Percentiles rank a stretch among this genome's conserved stretches.
These are phyloP conservation scores for Formicarius rufipectus DNA, from an alignment of 2,113 vertebrate species.

Conservation along the genomic window DNA sequence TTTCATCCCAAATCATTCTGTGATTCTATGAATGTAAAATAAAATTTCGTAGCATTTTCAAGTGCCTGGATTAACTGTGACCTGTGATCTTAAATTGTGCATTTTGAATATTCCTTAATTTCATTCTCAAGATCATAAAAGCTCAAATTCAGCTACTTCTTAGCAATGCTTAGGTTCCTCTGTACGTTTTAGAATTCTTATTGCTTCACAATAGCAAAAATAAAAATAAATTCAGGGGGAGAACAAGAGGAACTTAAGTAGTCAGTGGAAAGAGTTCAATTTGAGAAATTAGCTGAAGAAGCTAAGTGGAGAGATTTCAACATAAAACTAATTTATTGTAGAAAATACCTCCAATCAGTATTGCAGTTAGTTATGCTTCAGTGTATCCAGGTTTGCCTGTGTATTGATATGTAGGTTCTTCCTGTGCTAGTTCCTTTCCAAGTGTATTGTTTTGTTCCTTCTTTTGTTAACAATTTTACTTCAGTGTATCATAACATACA, in stretches of 20 bases:
- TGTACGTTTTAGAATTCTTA: not conserved
- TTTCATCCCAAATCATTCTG: not conserved
- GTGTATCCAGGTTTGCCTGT: not conserved
- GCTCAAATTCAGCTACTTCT: not conserved
- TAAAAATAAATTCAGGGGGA: accelerated
- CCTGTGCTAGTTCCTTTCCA: not conserved
- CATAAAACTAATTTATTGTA: not conserved
- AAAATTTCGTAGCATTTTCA: not conserved
- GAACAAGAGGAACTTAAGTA: not conserved
- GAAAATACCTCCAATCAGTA: not conserved
- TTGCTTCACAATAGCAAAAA: not conserved
- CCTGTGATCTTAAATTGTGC: not conserved
- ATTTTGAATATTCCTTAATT: not conserved
- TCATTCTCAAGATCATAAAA: not conserved
- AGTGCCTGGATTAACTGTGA: not conserved
- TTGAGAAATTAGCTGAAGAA: not conserved
- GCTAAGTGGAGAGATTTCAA: not conserved
- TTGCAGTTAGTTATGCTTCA: not conserved
- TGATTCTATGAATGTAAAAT: not conserved
- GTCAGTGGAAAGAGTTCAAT: not conserved
- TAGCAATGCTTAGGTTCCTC: not conserved
- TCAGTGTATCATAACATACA: not conserved
- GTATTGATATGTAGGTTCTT: not conserved
- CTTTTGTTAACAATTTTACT: not conserved
- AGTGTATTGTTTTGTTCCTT: not conserved